These are phyloP conservation scores for Pyxicephalus adspersus DNA, from an alignment of 2,113 vertebrate species.

Conservation along the genomic window DNA sequence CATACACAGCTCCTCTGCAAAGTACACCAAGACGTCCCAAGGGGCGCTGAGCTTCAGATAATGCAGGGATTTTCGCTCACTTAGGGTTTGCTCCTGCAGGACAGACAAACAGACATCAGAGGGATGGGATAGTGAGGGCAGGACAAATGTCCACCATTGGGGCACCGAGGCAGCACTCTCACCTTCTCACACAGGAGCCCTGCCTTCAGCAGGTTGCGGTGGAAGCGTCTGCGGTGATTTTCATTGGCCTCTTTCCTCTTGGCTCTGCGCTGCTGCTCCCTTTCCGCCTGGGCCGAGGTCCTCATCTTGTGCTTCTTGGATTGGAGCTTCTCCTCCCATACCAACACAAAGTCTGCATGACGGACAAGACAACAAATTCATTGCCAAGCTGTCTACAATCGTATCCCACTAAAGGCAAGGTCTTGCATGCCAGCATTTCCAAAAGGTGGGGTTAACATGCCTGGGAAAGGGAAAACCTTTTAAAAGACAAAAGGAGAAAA, in stretches of 20 bases:
- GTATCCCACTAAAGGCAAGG: too few species aligned
- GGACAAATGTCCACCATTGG: background rate
- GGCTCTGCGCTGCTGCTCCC: constrained; percentile 19
- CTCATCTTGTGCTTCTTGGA: constrained; percentile 63
- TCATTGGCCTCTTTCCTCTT: constrained; percentile 46
- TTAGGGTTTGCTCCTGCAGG: constrained; percentile 74
- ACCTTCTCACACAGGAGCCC: constrained; percentile 77
- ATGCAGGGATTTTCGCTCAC: constrained; percentile 71
- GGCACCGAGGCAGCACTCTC: background rate
- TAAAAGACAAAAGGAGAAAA: too few species aligned
- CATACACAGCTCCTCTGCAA: constrained; percentile 73
- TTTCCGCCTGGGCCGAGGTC: constrained; percentile 18
- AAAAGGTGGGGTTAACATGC: too few species aligned
- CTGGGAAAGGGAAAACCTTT: too few species aligned
- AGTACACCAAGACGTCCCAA: constrained; percentile 73
- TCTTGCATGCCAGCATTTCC: too few species aligned
- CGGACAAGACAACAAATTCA: background rate
- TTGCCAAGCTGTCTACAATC: too few species aligned
- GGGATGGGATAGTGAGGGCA: too few species aligned
- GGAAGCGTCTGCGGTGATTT: constrained; percentile 71
- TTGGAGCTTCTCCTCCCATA: constrained; percentile 72
- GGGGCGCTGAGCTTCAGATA: constrained; percentile 74
- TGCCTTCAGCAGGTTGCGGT: constrained; percentile 66
- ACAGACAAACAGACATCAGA: background rate
- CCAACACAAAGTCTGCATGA: constrained; percentile 74